Conservation (phyloP, 2,113 vertebrate species). For the Forbesichthys agassizii region DNA sequence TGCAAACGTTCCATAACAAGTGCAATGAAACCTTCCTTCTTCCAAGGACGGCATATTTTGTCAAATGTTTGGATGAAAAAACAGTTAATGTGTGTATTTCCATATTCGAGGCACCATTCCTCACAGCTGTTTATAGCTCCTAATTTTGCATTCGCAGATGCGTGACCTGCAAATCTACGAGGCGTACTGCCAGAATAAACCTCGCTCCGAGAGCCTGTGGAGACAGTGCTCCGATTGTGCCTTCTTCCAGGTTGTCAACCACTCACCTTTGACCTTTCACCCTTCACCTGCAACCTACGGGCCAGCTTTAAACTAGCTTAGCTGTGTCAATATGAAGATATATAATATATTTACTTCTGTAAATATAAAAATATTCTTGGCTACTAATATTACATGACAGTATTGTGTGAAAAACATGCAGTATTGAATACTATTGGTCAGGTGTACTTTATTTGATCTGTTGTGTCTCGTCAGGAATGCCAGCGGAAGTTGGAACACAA, state of each 20-base stretch:
- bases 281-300: not conserved
- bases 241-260: constrained; percentile 89
- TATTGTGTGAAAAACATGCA: too few relatives aligned
- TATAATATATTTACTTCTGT: too few relatives aligned
- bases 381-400: too few relatives aligned
- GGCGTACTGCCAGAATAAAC: constrained; percentile 98
- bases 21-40: not conserved
- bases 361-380: too few relatives aligned
- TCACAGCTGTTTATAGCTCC: not conserved
- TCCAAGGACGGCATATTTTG: not conserved
- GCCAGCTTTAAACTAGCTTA: not conserved
- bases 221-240: constrained; percentile 94
- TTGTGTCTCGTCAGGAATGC: constrained; percentile 82
- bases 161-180: constrained; percentile 97
- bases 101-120: not conserved
- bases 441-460: not conserved
- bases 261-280: not conserved
- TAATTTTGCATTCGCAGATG: constrained; percentile 77
- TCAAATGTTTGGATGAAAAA: not conserved
- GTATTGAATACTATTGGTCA: too few relatives aligned
- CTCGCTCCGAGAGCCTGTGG: constrained; percentile 96
- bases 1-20: not conserved
- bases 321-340: too few relatives aligned
- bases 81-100: not conserved
- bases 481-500: constrained; percentile 97